Evolutionary conservation across 1,140 invertebrate species (phyloP).

Genomic region (Lysiphlebus fabarum): DNA sequence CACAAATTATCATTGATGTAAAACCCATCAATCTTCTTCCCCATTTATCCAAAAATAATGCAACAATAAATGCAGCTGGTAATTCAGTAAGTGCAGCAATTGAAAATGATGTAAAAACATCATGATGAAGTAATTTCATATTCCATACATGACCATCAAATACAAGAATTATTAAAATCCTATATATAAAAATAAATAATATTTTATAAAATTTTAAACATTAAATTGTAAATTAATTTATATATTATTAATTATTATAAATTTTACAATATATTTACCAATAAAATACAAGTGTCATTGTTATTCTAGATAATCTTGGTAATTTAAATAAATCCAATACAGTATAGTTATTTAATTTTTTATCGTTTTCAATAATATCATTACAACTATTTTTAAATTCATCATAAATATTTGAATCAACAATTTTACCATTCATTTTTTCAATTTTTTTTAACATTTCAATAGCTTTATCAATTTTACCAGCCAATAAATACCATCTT

Average conservation of each 20-base stretch:
- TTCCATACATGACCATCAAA: conserved; percentile 86
- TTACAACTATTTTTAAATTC: conserved; percentile 69
- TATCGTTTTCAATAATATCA: conserved; percentile 63
- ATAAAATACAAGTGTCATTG: conserved; percentile 70
- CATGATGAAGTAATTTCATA: conserved; percentile 72
- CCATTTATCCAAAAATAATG: conserved; percentile 75
- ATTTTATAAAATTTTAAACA: conserved; percentile 14
- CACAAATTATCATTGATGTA: conserved; percentile 72
- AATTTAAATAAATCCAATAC: conserved; percentile 75
- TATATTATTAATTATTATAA: background rate
- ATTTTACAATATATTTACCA: conserved; percentile 55
- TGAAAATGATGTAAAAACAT: conserved; percentile 81
- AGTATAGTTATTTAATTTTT: conserved; percentile 66
- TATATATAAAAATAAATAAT: conserved; percentile 30
- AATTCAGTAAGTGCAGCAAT: conserved; percentile 77
- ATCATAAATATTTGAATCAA: conserved; percentile 68
- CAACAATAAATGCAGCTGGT: conserved; percentile 77
- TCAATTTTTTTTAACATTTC: conserved; percentile 77
- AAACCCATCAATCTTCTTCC: conserved; percentile 82
- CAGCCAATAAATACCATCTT: conserved; percentile 76
- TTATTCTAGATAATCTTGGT: conserved; percentile 69
- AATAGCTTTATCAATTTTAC: conserved; percentile 72
- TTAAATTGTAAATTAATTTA: background rate
- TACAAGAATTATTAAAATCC: conserved; percentile 76
- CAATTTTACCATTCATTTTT: conserved; percentile 69